These are phyloP conservation scores for Hipposideros armiger DNA, from an alignment of 2,113 vertebrate species.

Conservation along the genomic window DNA sequence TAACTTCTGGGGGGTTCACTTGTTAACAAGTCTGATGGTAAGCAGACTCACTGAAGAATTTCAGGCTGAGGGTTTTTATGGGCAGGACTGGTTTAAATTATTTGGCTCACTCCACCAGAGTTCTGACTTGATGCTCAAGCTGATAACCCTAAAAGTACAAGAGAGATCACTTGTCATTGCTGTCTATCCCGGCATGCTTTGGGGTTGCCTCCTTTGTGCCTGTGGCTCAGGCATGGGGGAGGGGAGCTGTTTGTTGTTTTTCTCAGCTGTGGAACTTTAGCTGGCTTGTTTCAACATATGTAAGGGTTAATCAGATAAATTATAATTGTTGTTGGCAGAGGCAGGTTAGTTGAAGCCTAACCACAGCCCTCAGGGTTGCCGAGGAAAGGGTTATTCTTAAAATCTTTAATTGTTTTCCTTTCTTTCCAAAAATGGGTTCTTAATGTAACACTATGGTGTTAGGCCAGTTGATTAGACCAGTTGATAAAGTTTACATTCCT, in stretches of 20 bases:
- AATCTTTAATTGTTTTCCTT: neutral
- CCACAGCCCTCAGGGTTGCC: neutral
- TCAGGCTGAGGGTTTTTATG: neutral
- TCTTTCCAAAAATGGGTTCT: conserved; percentile 40
- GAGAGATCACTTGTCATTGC: neutral
- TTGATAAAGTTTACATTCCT: neutral
- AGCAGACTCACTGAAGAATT: conserved; percentile 28
- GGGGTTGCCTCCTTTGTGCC: neutral
- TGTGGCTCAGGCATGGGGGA: neutral
- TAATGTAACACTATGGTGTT: neutral
- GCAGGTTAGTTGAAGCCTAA: neutral
- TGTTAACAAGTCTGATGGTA: neutral
- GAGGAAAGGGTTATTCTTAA: neutral
- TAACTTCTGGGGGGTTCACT: neutral
- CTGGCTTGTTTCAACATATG: conserved; percentile 42
- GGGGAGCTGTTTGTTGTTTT: neutral
- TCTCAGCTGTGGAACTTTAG: neutral
- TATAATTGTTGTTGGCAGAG: conserved; percentile 48
- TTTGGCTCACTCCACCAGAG: neutral
- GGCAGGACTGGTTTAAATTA: conserved; percentile 43
- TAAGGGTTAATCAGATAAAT: conserved; percentile 63
- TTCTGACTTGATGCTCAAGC: neutral
- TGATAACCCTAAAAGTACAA: neutral
- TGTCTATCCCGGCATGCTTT: neutral
- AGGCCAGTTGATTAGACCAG: neutral